Base-by-base conservation (phyloP, 1,140 invertebrate genomes). In the Drosophila grimshawi region DNA sequence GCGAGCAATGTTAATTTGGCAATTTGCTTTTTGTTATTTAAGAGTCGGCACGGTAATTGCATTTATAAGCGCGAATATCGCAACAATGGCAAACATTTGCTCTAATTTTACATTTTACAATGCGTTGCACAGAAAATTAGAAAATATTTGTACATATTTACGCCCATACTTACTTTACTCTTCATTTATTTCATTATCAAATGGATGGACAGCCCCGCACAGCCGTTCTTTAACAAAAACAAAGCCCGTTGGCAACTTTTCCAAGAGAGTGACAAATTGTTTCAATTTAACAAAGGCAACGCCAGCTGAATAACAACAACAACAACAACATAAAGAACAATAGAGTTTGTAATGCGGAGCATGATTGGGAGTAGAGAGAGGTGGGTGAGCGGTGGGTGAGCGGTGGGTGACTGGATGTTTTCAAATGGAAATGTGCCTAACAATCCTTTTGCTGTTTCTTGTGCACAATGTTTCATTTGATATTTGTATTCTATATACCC, bases 231-330 rank as follows among this genome's bases (percentile, higher is more conserved):
- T 32, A 2, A 27, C 43, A 57, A 65, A 66, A 64, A 85, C 81
- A 69, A 81, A 73, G 78, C 41, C 71, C 67, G 63, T 66, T 45
- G 74, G 82, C 83, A 80, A 79, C 60, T 86, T 82, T 75, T 79
- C 75, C 79, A 82, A 86, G 81, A 86, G 81, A 86, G 82, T 88
- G 82, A 86, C 82, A 86, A 86, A 86, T 86, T 86, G 83, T 86
- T 86, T 86, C 82, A 86, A 86, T 86, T 86, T 83, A 85, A 86
- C 82, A 88, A 86, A 88, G 78, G 72, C 75, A 81, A 81, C 72
- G 67, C 67, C 70, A 76, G 51, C 65, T 33, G 57, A 56, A 68
- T 55, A 68, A 77, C 61, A 78, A 52, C 65, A 62, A 45, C 48
- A 68, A 57, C 55, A 72, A 68, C 29, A 60, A 76, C 48, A 59